Evolutionary conservation across 1,140 invertebrate genomes (phyloP), one percentile per base, ranked within the genome.

Genomic region (Oreohelix idahoensis): DNA sequence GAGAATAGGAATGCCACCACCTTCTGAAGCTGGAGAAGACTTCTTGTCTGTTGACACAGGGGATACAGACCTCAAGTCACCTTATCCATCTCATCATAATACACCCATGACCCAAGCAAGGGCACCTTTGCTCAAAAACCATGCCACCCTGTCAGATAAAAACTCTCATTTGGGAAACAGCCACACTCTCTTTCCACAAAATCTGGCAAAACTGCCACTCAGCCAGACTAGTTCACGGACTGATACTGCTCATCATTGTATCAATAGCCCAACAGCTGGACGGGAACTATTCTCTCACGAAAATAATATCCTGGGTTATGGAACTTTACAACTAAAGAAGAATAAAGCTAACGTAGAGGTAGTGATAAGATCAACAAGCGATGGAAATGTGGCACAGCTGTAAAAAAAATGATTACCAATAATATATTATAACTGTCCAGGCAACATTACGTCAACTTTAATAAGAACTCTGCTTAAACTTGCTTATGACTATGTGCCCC

Each of bases 41-140:
- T 88, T 85, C 79, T 85, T 87, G 36, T 86, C 87, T 23, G 86
- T 83, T 1, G 87, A 89, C n/a, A 89, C 89, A 0, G 87, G 86
- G 4, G 88, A 90, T 83, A 89, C 90, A 8, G 83, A 84, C 35
- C 73, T 86, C 32, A 83, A 86, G 63, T 42, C 73, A 23, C 63
- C 79, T 1, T 58, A 74, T 63, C 49, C 80, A 20, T 74, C 79
- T 17, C 74, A 36, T 42, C 53, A 69, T 71, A 81, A 58, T 35
- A 69, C 78, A 32, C 78, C 78, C n/a, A 2, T 80, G 10, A 45
- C 78, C 29, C 78, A 80, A 66, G 78, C 78, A 29, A 74, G 71
- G n/a, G 53, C 79, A 5, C 79, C 79, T 42, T 79, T 69, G n/a
- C 58, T 69, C 53, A 75, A 78, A 15, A 58, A 77, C 74, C 58